Base-by-base conservation (phyloP, 1,140 invertebrate species). In the Mesaphorura yosii region DNA sequence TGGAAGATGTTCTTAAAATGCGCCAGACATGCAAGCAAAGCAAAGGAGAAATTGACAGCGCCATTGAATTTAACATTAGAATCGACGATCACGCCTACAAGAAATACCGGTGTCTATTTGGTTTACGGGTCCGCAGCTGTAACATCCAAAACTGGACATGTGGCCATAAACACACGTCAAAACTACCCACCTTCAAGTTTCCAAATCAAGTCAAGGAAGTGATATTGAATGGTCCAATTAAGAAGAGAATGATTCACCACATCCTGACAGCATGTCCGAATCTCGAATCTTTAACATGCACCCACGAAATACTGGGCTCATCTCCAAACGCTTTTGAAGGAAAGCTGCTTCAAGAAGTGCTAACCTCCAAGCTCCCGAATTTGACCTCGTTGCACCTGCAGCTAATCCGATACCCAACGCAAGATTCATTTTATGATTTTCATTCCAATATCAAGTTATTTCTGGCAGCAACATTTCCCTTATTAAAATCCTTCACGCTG, bases 321-420 rank as follows among this genome's bases (percentile, higher is more conserved):
- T 7, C 41, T 55, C 31, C 25, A 26, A 1, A 49, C 50, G 22
- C 37, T 61, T 19, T 20, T 55, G 19, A 10, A 40, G 4, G 20
- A 25, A 1, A 5, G 7, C 22, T 41, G 44, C 25, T 40, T 58
- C 12, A 17, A 42, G 10, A n/a, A 17, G 2, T 48, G 48, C 20
- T 20, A 55, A 22, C 40, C n/a, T 34, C n/a, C 10, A 40, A 39
- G 2, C 41, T 60, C 1, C 15, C 23, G 3, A 27, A 31, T 4
- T 17, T 61, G 2, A 61, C 51, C 2, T 34, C 42, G 12, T 25
- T 61, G 12, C 52, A 61, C 31, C 38, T 61, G 12, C 59, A 61
- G 25, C 34, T 52, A 17, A 17, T 56, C 2, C 45, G 59, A 1
- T 57, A 61, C 26, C 59, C 59, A 19, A n/a, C 31, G 4, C 47